Base-by-base conservation (phyloP, 2,888 invertebrate genomes). In the Orgyia antiqua region DNA sequence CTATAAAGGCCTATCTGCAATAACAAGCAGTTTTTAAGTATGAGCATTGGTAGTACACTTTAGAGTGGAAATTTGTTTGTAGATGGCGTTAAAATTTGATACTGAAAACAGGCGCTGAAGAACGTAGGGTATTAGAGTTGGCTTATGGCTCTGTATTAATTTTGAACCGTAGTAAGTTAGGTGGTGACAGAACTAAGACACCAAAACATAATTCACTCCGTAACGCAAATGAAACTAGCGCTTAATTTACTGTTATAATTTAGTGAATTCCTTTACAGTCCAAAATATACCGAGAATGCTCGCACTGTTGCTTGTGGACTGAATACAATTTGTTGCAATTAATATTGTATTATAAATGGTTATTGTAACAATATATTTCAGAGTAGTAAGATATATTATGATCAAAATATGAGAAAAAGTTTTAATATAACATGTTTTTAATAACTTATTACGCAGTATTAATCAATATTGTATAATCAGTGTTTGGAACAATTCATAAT, bases 61-160 rank as follows among this genome's bases (percentile, higher is more conserved):
- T 53, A 75, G 36, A 48, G 64, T 52, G 41, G 31, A 35, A 24
- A 51, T 41, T 71, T 8, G 33, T 4, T 18, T 61, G 59, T 1
- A 8, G n/a, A 8, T 7, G 18, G 39, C 46, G 41, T 60, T 61
- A 69, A 78, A 82, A 77, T 79, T 82, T 83, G 84, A 82, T 75
- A 74, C 76, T 59, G 74, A 65, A 66, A 75, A 76, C 78, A 77
- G 73, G 66, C 74, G 75, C 71, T 67, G 72, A 57, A 59, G 64
- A 58, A 58, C 63, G 63, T 58, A 61, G 62, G 71, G 82, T 77
- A 80, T 84, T 83, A 76, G 71, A 73, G 76, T 65, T 73, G 78
- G 80, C 83, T 84, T 86, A 86, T 84, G 82, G 83, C 73, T 77
- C 72, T 83, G 84, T 84, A 86, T 86, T 84, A 84, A 86, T 86